Percentiles rank a stretch among this genome's conserved stretches.
These are phyloP conservation scores for Phenganax subtilis DNA, from an alignment of 92 coral and sea anemone genomes.

Conservation along the genomic window DNA sequence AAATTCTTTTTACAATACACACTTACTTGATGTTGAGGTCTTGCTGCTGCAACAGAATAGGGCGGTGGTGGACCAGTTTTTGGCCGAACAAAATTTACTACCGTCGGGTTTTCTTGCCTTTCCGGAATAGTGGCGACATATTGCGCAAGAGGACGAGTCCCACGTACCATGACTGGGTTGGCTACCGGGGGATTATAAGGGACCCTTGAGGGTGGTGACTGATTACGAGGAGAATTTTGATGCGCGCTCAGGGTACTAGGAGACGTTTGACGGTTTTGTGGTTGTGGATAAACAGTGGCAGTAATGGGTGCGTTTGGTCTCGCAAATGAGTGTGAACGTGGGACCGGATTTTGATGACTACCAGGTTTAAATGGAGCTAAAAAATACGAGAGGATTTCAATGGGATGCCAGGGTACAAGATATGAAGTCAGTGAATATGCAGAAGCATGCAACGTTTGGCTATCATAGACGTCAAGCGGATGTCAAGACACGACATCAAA, in stretches of 20 bases:
- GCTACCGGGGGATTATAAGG: conserved; percentile 13
- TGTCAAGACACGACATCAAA: neutral
- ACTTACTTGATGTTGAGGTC: conserved; percentile 14
- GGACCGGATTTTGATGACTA: conserved; percentile 26
- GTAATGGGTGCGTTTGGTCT: conserved; percentile 59
- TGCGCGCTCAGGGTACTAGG: conserved; percentile 47
- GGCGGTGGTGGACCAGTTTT: neutral
- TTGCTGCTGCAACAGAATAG: neutral
- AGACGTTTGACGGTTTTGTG: conserved; percentile 51
- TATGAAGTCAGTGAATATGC: neutral
- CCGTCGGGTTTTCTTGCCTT: neutral
- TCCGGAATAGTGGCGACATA: neutral
- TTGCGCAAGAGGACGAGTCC: neutral
- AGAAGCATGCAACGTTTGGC: too few relatives aligned
- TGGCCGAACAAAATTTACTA: neutral
- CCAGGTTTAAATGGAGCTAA: conserved; percentile 32
- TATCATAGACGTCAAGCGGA: neutral
- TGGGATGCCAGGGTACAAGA: neutral
- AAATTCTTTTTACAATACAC: neutral
- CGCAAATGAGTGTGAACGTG: conserved; percentile 17
- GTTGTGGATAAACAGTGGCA: conserved; percentile 88
- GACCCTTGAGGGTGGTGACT: conserved; percentile 13
- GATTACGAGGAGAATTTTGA: conserved; percentile 29
- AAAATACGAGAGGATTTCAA: too few relatives aligned
- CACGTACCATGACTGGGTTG: neutral